Base-by-base conservation (phyloP, 1,140 invertebrate genomes). In the Zaprionus ghesquierei region DNA sequence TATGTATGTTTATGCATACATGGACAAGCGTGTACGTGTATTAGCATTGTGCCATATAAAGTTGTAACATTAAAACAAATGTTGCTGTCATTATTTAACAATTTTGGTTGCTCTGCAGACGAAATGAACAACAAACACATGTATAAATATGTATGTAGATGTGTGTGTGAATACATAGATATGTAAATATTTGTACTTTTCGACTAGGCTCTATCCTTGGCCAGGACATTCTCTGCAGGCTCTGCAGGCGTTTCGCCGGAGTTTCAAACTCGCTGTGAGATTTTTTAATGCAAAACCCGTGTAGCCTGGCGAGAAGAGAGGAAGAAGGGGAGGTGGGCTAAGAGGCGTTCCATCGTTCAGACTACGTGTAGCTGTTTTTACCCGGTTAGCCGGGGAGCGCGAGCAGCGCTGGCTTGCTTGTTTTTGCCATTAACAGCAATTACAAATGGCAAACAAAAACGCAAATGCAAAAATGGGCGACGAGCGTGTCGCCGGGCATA, bases 221-320 rank as follows among this genome's bases (percentile, higher is more conserved):
- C 12, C 64, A 27, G 64, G 44, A 13, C 18, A 29, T 20, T 22
- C 33, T 29, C 10, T 29, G 12, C 5, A 49, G 27, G 20, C 13
- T 4, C 33, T 58, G 29, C 31, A 55, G 41, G 25, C 23, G 33
- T n/a, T 18, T 46, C 9, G 29, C 55, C 5, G 41, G 29, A 51
- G 41, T 50, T 58, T 33, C 29, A n/a, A n/a, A 15, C 54, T 56
- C 58, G 44, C 54, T 31, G 50, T 51, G 46, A 62, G 44, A 55
- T 75, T 81, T 85, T 81, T 81, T 86, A 86, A 86, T 86, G 81
- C 75, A 79, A 78, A 86, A 86, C 59, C 61, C 81, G 75, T 86
- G 82, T 86, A 68, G 51, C 33, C 62, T 64, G 35, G 69, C 31
- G 51, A 29, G 68, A 25, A 12, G 31, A 2, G 10, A 44, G 22